phyloP scores from a whole-genome alignment of 1,140 invertebrate species.

The Goniozus legneri region DNA sequence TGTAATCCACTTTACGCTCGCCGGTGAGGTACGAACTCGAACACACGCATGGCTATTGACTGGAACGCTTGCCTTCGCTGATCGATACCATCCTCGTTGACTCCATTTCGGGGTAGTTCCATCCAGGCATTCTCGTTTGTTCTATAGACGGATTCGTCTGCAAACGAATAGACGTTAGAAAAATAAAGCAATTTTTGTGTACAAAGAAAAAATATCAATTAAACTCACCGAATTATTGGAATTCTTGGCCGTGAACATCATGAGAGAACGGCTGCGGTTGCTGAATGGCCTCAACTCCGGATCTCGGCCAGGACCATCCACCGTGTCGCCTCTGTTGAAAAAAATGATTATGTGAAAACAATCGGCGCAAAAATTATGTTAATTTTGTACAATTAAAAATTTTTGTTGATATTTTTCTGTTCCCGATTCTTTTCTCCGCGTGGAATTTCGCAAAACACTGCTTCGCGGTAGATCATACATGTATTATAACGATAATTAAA shows the following conservation, averaged over 20 bases:
- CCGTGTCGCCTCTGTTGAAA: constrained; percentile 46
- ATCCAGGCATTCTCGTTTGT: constrained; percentile 46
- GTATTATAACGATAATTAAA: no score
- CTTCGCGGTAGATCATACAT: no score
- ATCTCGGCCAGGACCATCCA: constrained; percentile 52
- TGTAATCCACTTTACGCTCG: neutral
- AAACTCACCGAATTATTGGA: constrained; percentile 48
- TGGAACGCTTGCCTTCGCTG: constrained; percentile 42
- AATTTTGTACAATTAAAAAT: no score
- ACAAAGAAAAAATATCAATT: no score
- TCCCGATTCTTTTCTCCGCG: no score
- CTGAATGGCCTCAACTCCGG: constrained; percentile 53
- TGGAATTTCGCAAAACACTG: neutral
- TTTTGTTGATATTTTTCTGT: no score
- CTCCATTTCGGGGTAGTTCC: constrained; percentile 41
- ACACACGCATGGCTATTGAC: constrained; percentile 34
- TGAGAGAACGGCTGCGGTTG: constrained; percentile 50
- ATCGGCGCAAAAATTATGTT: no score
- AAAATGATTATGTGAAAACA: no score
- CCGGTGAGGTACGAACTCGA: no score
- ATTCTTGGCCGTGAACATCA: constrained; percentile 53
- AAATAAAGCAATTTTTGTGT: neutral
- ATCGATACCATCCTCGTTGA: constrained; percentile 46
- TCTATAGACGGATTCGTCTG: constrained; percentile 40
- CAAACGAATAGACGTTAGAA: constrained; percentile 10